Evolutionary conservation across 2,113 vertebrate species (phyloP).

Genomic region (Phalacrocorax pelagicus): DNA sequence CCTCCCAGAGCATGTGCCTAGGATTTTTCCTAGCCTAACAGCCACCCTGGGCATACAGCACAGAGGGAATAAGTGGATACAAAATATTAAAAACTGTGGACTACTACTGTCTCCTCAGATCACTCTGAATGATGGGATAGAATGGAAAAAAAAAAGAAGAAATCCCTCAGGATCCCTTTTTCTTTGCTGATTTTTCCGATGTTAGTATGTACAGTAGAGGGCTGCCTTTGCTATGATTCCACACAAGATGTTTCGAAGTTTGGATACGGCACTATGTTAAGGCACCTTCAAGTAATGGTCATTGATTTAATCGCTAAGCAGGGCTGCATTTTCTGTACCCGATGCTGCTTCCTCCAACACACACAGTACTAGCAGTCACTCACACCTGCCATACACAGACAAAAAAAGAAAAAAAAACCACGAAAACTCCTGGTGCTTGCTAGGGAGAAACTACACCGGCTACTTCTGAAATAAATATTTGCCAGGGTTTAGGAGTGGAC

Average conservation of each 20-base stretch:
- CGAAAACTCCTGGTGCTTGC: neutral
- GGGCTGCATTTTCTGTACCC: conserved; percentile 47
- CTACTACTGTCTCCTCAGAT: neutral
- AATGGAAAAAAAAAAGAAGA: neutral
- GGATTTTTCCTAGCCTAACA: neutral
- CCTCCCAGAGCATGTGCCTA: neutral
- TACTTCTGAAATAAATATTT: conserved; percentile 54
- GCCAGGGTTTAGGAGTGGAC: conserved; percentile 49
- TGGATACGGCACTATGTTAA: conserved; percentile 12
- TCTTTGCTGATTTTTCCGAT: neutral
- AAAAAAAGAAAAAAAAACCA: neutral
- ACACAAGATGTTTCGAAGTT: conserved; percentile 14
- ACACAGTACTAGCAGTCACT: conserved; percentile 16
- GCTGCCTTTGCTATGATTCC: conserved; percentile 5
- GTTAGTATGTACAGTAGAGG: conserved; percentile 13
- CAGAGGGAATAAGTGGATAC: neutral
- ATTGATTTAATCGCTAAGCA: neutral
- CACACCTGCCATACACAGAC: conserved; percentile 23
- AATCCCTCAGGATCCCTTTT: neutral
- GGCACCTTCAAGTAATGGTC: conserved; percentile 24
- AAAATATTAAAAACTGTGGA: neutral
- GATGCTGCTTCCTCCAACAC: conserved; percentile 21
- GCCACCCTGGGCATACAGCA: neutral
- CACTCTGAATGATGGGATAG: neutral
- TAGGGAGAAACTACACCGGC: conserved; percentile 45